Evolutionary conservation across 2,113 vertebrate genomes (phyloP), one percentile per base, ranked within the genome.

Genomic region (Phrynosoma blainvillii): DNA sequence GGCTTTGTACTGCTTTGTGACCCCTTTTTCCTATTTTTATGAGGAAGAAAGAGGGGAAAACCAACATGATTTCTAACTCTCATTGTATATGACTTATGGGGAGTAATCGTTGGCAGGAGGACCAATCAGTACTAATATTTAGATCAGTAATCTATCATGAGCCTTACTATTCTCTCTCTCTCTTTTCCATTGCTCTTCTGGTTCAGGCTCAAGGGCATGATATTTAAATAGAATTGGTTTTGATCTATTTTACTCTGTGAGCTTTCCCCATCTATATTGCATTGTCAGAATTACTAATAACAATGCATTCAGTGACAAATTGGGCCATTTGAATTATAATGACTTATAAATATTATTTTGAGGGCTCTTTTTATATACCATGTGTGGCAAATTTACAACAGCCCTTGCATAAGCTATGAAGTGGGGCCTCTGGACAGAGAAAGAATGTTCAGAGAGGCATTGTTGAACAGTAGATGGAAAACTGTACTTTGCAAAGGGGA

Each of bases 1-100:
- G 18, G 16, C 75, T 89, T 71, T 89, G 71, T 68, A 42, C 56
- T 89, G 84, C 79, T 89, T 73, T 86, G 84, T 86, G 62, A 86
- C 78, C 79, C 40, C n/a, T 47, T 76, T 47, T 89, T 76, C 66
- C 66, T 78, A 59, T 32, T 86, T 86, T 78, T 86, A 86, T 89
- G 79, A 71, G 10, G 52, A 1, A 75, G 68, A 42, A 80, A 79
- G 40, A 82, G 23, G 36, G 70, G 40, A n/a, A 32, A 73, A 54
- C 5, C 62, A 78, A 65, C 42, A 32, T 77, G 73, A 88, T 82
- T 83, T 47, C 40, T 36, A 77, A 11, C 71, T 77, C 14, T 83
- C 80, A 77, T 76, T 32, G 16, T 36, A 66, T 36, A 54, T 70
- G 74, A 80, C 80, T 36, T 47, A 18, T 76, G 42, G 56, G 30